Percentiles rank a stretch among this genome's conserved stretches.
phyloP scores from a whole-genome alignment of 2,797 vertebrate genomes.

The Rhincodon typus region DNA sequence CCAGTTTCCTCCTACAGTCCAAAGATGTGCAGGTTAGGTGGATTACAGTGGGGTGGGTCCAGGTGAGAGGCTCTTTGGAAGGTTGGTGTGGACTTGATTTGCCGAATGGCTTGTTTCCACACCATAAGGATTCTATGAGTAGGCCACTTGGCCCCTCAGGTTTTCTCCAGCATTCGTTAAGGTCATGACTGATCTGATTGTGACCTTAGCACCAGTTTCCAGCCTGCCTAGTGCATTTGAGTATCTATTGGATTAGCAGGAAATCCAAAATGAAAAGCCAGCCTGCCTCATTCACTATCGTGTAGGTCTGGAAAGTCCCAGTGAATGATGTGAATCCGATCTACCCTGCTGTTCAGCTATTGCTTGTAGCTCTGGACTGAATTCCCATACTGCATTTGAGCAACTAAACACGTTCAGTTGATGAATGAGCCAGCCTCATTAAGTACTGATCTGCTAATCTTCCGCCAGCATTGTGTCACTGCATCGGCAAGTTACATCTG shows the following conservation, averaged over 20 bases:
- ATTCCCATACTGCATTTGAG: slow-evolving; percentile 11
- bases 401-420: not conserved
- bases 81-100: too few species aligned
- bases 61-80: too few species aligned
- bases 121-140: too few species aligned
- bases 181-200: too few species aligned
- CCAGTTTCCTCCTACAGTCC: too few species aligned
- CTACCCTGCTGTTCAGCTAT: not conserved
- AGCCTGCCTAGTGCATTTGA: too few species aligned
- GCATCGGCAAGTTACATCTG: slow-evolving; percentile 24
- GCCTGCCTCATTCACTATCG: not conserved
- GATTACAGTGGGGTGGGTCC: too few species aligned
- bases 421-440: slow-evolving; percentile 33
- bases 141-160: too few species aligned
- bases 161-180: too few species aligned
- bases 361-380: not conserved
- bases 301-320: not conserved
- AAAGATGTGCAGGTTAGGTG: too few species aligned
- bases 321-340: not conserved
- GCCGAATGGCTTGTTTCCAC: too few species aligned
- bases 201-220: too few species aligned
- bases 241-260: not conserved
- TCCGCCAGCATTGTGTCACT: not conserved
- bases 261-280: not conserved
- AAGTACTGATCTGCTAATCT: slow-evolving; percentile 35